Evolutionary conservation across 2,113 vertebrate genomes (phyloP).

Genomic region (Canis aureus): DNA sequence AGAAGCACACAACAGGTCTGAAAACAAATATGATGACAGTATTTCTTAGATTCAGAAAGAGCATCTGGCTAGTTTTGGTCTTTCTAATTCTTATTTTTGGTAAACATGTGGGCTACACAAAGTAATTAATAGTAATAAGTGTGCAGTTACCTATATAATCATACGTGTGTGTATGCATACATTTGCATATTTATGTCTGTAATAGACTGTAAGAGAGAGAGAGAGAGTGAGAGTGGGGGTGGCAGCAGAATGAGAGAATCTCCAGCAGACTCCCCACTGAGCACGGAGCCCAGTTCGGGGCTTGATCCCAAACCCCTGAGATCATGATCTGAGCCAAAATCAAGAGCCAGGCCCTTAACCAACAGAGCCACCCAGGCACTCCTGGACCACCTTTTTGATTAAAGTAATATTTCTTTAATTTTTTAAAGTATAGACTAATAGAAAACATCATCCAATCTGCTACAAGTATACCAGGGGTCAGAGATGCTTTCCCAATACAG

Average conservation of each 20-base stretch:
- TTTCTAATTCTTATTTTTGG: background rate
- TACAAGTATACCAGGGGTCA: background rate
- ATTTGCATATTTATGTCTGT: background rate
- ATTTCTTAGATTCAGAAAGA: background rate
- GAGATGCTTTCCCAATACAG: background rate
- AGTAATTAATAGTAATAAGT: background rate
- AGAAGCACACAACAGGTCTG: too few species aligned
- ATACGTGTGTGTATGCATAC: too few species aligned
- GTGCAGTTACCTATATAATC: rapidly evolving
- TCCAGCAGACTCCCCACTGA: background rate
- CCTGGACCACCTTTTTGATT: too few species aligned
- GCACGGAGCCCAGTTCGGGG: background rate
- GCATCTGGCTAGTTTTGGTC: background rate
- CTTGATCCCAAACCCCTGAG: background rate
- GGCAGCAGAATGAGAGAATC: background rate
- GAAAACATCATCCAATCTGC: background rate
- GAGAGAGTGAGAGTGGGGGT: background rate
- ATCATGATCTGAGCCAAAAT: background rate
- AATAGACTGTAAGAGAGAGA: background rate
- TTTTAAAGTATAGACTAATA: background rate
- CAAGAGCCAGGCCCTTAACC: background rate
- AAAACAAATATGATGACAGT: rapidly evolving
- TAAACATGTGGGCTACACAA: background rate
- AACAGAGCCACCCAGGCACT: background rate
- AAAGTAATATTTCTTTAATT: background rate